Conservation (phyloP, 1,140 invertebrate species). For the Pemphigus obesinymphae region DNA sequence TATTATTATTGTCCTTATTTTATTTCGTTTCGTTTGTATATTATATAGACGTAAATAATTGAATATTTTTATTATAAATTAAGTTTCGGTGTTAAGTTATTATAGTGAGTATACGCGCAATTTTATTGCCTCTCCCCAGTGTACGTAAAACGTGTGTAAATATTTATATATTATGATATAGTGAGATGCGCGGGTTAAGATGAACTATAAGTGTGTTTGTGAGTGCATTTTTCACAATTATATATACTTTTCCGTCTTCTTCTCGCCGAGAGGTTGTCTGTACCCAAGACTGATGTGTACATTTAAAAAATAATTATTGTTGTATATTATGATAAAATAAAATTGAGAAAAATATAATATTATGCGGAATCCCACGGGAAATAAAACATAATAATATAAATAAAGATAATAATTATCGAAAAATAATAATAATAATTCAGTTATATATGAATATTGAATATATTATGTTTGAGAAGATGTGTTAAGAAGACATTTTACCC, state of each 20-base stretch:
- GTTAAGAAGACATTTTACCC: background rate
- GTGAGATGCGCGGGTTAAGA: background rate
- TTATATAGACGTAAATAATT: too few relatives aligned
- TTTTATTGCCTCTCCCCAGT: background rate
- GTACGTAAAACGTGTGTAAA: background rate
- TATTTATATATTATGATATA: background rate
- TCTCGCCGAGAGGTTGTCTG: background rate
- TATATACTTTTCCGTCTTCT: background rate
- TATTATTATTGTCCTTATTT: background rate
- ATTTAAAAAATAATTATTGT: background rate
- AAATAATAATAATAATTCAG: background rate
- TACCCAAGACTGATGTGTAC: conserved; percentile 36
- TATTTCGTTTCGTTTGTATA: background rate
- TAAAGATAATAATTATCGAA: background rate
- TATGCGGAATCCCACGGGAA: too few relatives aligned
- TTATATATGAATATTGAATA: background rate
- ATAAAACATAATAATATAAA: background rate
- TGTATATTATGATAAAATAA: too few relatives aligned
- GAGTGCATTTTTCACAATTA: too few relatives aligned
- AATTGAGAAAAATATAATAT: background rate
- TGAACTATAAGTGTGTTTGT: background rate
- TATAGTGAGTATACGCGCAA: conserved; percentile 15
- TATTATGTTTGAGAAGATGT: background rate
- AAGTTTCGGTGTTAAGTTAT: conserved; percentile 33
- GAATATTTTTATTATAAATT: conserved; percentile 13